These are phyloP conservation scores for Atta texana DNA, from an alignment of 1,140 invertebrate species.

Conservation along the genomic window DNA sequence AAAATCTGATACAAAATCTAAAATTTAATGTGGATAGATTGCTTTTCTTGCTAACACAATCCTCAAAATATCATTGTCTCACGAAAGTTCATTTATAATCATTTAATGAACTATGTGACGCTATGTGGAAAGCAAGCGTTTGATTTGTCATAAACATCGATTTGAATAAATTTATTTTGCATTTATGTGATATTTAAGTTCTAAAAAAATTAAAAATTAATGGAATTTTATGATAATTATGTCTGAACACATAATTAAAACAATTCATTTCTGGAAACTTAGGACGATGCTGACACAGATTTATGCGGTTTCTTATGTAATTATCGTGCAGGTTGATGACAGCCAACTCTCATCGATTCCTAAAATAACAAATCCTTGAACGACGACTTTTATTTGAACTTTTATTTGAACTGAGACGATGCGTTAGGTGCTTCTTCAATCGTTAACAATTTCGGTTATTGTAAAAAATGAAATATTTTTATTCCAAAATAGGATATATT, in stretches of 20 bases:
- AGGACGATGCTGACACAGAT: slow-evolving; percentile 68
- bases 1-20: slow-evolving; percentile 15
- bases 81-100: not conserved
- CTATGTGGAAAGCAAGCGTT: not conserved
- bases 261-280: slow-evolving; percentile 49
- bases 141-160: slow-evolving; percentile 34
- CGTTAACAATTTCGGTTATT: not conserved
- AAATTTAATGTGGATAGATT: not conserved
- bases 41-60: not conserved
- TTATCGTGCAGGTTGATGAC: slow-evolving; percentile 70
- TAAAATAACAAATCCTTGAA: slow-evolving; percentile 76
- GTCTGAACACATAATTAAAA: slow-evolving; percentile 35
- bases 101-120: not conserved
- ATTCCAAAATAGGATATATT: not conserved
- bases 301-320: slow-evolving; percentile 72
- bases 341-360: slow-evolving; percentile 75
- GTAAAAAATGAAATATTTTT: slow-evolving; percentile 9
- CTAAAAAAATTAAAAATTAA: slow-evolving; percentile 24
- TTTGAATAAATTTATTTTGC: not conserved
- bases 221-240: slow-evolving; percentile 15
- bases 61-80: not conserved
- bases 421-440: not conserved
- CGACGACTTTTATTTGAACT: slow-evolving; percentile 63
- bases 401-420: too few relatives aligned
- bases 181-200: not conserved